Evolutionary conservation across 2,113 vertebrate species (phyloP).

Genomic region (Caloenas nicobarica): DNA sequence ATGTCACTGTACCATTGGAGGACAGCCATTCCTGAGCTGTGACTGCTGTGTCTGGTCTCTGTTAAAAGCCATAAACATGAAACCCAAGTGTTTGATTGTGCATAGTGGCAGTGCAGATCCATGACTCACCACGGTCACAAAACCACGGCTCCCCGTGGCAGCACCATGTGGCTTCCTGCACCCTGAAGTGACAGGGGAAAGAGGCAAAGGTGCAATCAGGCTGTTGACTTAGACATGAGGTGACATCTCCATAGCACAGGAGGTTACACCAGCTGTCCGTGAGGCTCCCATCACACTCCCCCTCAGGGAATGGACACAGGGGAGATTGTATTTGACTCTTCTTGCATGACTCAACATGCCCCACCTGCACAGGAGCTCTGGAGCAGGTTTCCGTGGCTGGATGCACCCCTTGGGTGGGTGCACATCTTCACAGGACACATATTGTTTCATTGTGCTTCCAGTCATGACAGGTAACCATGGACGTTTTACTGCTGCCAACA

Average conservation of each 20-base stretch:
- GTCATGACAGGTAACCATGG: not conserved
- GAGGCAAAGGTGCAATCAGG: not conserved
- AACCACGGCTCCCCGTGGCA: not conserved
- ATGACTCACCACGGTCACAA: not conserved
- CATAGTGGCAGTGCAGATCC: not conserved
- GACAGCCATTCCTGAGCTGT: not conserved
- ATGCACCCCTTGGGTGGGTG: not conserved
- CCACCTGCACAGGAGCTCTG: not conserved
- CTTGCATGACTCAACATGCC: fast-evolving
- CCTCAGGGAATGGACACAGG: fast-evolving
- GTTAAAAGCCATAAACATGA: not conserved
- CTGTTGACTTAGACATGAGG: not conserved
- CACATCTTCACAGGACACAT: not conserved
- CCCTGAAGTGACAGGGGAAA: not conserved
- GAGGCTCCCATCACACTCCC: not conserved
- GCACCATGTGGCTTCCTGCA: not conserved
- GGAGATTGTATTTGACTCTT: not conserved
- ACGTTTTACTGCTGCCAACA: not conserved
- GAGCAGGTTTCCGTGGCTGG: not conserved
- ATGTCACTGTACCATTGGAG: not conserved
- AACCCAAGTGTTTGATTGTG: not conserved
- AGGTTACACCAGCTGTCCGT: not conserved
- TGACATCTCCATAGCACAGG: not conserved
- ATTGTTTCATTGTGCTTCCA: not conserved
- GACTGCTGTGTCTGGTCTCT: not conserved